Base-by-base conservation (phyloP, 2,888 invertebrate species). In the Callosobruchus maculatus region DNA sequence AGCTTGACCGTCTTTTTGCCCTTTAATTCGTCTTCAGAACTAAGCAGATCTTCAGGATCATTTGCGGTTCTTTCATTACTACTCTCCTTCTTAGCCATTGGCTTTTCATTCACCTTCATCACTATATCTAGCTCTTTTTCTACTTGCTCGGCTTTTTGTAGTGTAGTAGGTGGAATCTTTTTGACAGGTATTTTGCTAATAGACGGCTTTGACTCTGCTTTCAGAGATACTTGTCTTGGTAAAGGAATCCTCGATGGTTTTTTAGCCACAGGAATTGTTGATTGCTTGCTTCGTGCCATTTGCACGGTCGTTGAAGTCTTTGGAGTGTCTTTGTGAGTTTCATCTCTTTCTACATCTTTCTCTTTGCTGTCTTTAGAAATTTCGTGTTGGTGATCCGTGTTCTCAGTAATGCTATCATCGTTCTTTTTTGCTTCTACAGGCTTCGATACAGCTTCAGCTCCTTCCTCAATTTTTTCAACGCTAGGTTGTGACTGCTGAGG, bases 211-310 rank as follows among this genome's bases (percentile, higher is more conserved):
- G 77, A 70, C 74, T 84, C 84, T 72, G 77, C 78, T 74, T 83
- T 84, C 20, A 83, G 80, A 66, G 84, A 83, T 73, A 81, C 81
- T 78, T 85, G 85, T 67, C 84, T 79, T 0, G 83, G 84, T 74
- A 87, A 80, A 70, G 87, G 87, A 72, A 87, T 87, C 80, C 80
- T 85, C 0, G 87, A 87, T 3, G 83, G 83, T 75, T 81, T 82
- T 74, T 80, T 82, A 22, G 78, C 74, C 71, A 82, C 76, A 0
- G 81, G 78, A 74, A 83, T 80, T 30, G 81, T 81, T 18, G 78
- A 80, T 77, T 83, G 83, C 20, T 83, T 81, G 75, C 83, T 83
- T 82, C 84, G 85, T 4, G 84, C 80, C 72, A 84, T 79, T 81
- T 85, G 85, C 26, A 84, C 81, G 74, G 82, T 85, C 0, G 84